Evolutionary conservation across 2,888 invertebrate genomes (phyloP), one percentile per base, ranked within the genome.

Genomic region (Azorinus chamasolen): DNA sequence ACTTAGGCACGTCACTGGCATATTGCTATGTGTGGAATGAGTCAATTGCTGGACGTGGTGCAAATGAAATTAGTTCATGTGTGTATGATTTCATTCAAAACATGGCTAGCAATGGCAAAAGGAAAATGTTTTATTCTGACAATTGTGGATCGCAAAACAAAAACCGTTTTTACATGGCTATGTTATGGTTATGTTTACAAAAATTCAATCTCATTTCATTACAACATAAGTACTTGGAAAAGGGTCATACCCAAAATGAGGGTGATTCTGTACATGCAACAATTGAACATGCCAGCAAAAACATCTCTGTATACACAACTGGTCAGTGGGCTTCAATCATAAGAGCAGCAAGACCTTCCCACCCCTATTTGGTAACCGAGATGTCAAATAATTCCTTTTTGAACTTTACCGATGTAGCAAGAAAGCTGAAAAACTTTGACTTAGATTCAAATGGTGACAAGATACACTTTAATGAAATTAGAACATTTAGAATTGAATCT

Each of bases 21-120:
- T 46, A 48, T 50, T 73, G 59, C 22, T 78, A 37, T 51, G 37
- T 73, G 1, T 73, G 78, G 73, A 58, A 78, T 43, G 73, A 78
- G 22, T 22, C 57, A 24, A 65, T 73, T 8, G 39, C 69, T 14
- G 18, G 50, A 10, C 48, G 57, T 24, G 45, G 57, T 14, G 39
- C 50, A 8, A 37, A 10, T 48, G 71, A 71, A 41, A 63, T 57
- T 10, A 32, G 61, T n/a, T 63, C 50, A 43, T 71, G 51, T 41
- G 43, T 62, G 8, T 58, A 39, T 43, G 25, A 32, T 18, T 63
- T 57, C 22, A 51, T 71, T 18, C 20, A 71, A 51, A 37, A 22
- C 0, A 6, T 20, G 25, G 22, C 0, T 14, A 8, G 4, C 24
- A 18, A 12, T n/a, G 51, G 70, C 16, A 50, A 27, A 51, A 50